Evolutionary conservation across 2,888 invertebrate genomes (phyloP).

Genomic region (Acanthococcus lagerstroemiae): DNA sequence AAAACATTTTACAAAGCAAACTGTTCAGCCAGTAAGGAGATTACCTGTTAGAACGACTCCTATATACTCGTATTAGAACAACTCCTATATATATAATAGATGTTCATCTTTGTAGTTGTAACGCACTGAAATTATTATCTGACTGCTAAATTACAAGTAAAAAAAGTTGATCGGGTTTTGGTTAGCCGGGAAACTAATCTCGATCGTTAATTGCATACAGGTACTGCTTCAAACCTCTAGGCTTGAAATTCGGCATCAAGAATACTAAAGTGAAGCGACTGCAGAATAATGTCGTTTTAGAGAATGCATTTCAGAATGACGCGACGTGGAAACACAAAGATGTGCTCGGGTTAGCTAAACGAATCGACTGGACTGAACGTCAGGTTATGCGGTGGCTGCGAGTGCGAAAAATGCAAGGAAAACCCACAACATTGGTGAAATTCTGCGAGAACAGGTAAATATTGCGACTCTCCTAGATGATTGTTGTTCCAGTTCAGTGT

Average conservation of each 20-base stretch:
- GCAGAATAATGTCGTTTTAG: conserved; percentile 59
- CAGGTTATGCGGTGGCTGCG: conserved; percentile 89
- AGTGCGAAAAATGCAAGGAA: conserved; percentile 69
- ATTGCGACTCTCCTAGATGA: no score
- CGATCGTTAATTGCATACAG: conserved; percentile 46
- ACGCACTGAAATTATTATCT: no score
- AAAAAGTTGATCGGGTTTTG: no score
- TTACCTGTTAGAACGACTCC: no score
- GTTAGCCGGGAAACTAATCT: neutral
- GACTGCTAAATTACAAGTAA: no score
- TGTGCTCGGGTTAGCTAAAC: conserved; percentile 60
- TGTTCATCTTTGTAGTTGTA: neutral
- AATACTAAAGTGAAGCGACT: conserved; percentile 67
- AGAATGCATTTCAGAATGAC: conserved; percentile 59
- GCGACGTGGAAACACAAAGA: conserved; percentile 68
- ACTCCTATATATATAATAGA: no score
- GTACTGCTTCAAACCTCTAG: conserved; percentile 71
- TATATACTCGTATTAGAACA: no score
- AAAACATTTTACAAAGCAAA: no score
- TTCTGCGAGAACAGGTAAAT: conserved; percentile 73
- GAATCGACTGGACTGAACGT: conserved; percentile 69
- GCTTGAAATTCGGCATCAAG: conserved; percentile 69
- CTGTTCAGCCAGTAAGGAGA: no score
- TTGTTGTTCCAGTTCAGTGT: no score
- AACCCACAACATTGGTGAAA: conserved; percentile 77